Conservation (phyloP, 2,888 invertebrate species). For the Apamea anceps region DNA sequence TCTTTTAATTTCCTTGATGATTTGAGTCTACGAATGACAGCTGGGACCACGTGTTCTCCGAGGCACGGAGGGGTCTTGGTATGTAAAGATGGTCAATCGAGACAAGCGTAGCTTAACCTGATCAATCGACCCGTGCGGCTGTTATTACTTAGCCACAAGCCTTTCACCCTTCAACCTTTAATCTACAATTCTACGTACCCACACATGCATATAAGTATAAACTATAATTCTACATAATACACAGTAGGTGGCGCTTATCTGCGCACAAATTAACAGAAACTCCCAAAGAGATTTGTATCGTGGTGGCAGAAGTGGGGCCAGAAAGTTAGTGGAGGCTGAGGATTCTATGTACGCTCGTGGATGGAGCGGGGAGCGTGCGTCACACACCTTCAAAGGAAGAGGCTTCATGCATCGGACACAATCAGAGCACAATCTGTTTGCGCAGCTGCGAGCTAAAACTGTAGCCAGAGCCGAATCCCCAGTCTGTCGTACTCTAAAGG, state of each 20-base stretch:
- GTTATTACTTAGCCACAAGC: too few relatives aligned
- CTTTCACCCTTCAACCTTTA: neutral
- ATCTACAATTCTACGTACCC: neutral
- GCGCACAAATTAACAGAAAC: conserved; percentile 56
- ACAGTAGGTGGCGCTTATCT: conserved; percentile 31
- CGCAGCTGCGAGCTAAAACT: too few relatives aligned
- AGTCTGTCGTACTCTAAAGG: too few relatives aligned
- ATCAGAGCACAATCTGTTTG: too few relatives aligned
- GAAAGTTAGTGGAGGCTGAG: neutral
- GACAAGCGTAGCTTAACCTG: too few relatives aligned
- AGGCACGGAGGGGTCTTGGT: too few relatives aligned
- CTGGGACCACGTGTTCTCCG: too few relatives aligned
- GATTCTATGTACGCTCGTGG: neutral
- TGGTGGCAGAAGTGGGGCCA: conserved; percentile 17
- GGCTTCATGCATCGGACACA: too few relatives aligned
- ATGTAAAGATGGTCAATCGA: too few relatives aligned
- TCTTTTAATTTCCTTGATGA: neutral
- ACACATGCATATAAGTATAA: neutral
- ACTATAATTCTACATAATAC: neutral
- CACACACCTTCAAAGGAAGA: neutral
- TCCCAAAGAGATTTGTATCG: conserved; percentile 55
- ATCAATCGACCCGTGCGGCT: too few relatives aligned
- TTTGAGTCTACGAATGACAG: neutral
- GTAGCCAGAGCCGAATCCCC: neutral
- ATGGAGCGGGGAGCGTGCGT: neutral